Evolutionary conservation across 35 echinoderm and acorn worm genomes (phyloP).

Genomic region (Ophioderma brevispina): DNA sequence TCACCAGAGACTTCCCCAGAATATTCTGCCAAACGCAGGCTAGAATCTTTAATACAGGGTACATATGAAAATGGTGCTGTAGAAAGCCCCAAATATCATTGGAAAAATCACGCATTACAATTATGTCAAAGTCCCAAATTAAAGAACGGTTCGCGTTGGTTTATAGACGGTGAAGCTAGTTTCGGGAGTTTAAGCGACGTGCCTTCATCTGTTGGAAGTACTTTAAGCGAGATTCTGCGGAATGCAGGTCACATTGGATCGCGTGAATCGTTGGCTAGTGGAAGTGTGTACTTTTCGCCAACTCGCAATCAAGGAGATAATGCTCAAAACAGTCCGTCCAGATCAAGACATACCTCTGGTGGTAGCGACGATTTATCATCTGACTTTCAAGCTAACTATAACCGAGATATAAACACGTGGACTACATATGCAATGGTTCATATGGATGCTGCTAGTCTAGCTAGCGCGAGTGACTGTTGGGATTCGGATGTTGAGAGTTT

Average conservation of each 20-base stretch:
- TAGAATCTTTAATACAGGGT: neutral
- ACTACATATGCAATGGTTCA: constrained; percentile 65
- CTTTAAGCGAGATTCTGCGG: no score
- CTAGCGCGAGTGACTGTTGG: neutral
- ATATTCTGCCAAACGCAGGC: neutral
- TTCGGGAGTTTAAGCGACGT: no score
- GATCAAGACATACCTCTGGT: constrained; percentile 8
- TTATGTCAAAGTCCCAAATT: no score
- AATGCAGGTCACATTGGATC: no score
- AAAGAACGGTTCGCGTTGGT: no score
- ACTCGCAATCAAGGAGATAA: no score
- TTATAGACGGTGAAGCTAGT: no score
- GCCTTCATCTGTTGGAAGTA: no score
- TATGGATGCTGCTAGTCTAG: constrained; percentile 50
- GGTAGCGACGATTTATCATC: constrained; percentile 29
- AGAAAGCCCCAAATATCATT: neutral
- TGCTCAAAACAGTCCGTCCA: no score
- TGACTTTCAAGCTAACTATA: constrained; percentile 55
- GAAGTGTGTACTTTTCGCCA: no score
- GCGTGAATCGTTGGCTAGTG: no score
- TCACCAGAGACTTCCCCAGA: constrained; percentile 2
- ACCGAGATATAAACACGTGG: constrained; percentile 50
- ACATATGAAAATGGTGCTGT: neutral
- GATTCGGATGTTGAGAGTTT: no score
- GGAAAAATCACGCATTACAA: neutral